Evolutionary conservation across 2,113 vertebrate genomes (phyloP).

Genomic region (Formicarius rufipectus): DNA sequence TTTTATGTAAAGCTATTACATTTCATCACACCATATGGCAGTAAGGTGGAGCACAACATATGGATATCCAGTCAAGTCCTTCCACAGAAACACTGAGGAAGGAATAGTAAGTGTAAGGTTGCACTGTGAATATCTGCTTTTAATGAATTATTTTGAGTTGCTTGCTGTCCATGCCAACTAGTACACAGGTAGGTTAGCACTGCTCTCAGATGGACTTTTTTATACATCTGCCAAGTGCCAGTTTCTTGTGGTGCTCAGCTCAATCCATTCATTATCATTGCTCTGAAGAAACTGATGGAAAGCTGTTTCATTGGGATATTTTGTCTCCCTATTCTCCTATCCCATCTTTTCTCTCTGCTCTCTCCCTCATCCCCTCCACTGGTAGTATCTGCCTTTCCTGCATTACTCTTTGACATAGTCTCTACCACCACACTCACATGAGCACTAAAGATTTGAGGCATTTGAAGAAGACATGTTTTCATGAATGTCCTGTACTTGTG

Average conservation of each 20-base stretch:
- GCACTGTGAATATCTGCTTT: conserved; percentile 24
- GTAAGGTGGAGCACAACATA: conserved; percentile 35
- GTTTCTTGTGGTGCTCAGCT: background rate
- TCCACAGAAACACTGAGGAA: conserved; percentile 48
- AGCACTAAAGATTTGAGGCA: background rate
- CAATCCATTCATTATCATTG: background rate
- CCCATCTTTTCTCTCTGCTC: background rate
- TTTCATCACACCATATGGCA: conserved; percentile 56
- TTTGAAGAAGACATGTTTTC: background rate
- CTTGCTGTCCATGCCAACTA: background rate
- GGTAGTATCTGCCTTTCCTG: background rate
- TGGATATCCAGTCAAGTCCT: conserved; percentile 60
- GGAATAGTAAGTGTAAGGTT: conserved; percentile 5
- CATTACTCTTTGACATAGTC: background rate
- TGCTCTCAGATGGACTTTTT: background rate
- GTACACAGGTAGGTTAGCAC: background rate
- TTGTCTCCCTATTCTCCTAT: background rate
- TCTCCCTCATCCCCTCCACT: background rate
- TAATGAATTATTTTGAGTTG: background rate
- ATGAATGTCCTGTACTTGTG: background rate
- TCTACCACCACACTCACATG: background rate
- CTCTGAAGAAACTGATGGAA: conserved; percentile 31
- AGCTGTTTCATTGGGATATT: background rate
- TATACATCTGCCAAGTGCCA: background rate
- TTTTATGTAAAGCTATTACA: background rate